phyloP scores from a whole-genome alignment of 2,888 invertebrate genomes.

The Lochmaea capreae region DNA sequence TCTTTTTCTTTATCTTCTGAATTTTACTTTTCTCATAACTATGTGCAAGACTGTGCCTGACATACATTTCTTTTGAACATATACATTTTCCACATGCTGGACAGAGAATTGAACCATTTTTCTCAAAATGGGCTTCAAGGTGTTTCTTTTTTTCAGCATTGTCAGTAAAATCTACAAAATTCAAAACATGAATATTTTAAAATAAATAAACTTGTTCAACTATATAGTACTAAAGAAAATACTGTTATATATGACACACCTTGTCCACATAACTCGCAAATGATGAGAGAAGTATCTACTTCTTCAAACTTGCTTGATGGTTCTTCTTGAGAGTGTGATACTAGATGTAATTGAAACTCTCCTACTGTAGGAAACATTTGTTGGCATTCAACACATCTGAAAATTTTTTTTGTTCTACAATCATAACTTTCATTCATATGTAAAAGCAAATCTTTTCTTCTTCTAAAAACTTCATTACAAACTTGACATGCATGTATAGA shows the following conservation, averaged over 20 bases:
- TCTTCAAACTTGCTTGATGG: not conserved
- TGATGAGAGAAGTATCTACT: conserved; percentile 4
- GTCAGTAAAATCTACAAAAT: not conserved
- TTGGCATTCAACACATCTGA: conserved; percentile 25
- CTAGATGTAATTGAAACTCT: conserved; percentile 29
- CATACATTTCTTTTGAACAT: conserved; percentile 29
- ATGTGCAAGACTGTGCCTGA: conserved; percentile 15
- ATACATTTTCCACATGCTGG: conserved; percentile 32
- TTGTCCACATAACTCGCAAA: conserved; percentile 32
- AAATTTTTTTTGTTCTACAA: conserved; percentile 29
- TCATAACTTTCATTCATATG: conserved; percentile 32
- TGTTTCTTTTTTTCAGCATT: conserved; percentile 19
- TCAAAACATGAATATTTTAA: not conserved
- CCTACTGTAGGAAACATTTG: conserved; percentile 27
- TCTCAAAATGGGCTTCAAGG: conserved; percentile 27
- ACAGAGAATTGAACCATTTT: conserved; percentile 25
- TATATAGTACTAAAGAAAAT: too few species aligned
- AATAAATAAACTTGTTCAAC: too few species aligned
- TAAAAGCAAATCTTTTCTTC: conserved; percentile 15
- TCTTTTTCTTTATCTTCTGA: conserved; percentile 1
- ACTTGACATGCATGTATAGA: conserved; percentile 30
- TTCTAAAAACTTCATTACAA: conserved; percentile 30
- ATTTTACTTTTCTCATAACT: conserved; percentile 6
- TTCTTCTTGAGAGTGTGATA: conserved; percentile 29
- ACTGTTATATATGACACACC: conserved; percentile 9